These are phyloP conservation scores for Melieria omissa DNA, from an alignment of 2,888 invertebrate genomes.

Conservation along the genomic window DNA sequence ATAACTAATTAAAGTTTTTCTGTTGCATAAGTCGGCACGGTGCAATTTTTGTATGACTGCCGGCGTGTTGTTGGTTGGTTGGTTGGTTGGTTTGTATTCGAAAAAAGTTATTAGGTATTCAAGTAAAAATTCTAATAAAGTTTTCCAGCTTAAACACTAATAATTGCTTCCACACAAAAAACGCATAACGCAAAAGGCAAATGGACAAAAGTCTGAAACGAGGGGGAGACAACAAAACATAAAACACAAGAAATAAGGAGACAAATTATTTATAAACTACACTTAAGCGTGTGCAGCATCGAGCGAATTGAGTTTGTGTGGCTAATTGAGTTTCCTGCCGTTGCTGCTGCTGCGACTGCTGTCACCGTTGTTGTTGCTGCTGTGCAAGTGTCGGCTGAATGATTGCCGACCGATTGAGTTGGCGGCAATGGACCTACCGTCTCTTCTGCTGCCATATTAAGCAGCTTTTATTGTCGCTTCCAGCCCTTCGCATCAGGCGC, in stretches of 20 bases:
- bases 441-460: too few species aligned
- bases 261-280: constrained; percentile 29
- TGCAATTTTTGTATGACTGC: too few species aligned
- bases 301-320: constrained; percentile 33
- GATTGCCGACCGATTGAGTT: background rate
- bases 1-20: too few species aligned
- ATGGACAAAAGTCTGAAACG: background rate
- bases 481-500: too few species aligned
- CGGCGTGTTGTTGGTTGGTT: background rate
- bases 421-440: background rate
- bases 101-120: constrained; percentile 31
- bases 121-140: constrained; percentile 18
- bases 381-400: background rate
- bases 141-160: constrained; percentile 54
- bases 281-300: constrained; percentile 31
- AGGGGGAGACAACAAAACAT: constrained; percentile 22
- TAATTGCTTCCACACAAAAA: constrained; percentile 61
- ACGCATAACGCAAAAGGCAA: constrained; percentile 16
- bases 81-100: background rate
- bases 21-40: too few species aligned
- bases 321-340: constrained; percentile 31
- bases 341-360: constrained; percentile 45
- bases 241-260: constrained; percentile 21
- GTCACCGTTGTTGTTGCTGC: constrained; percentile 51
- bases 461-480: too few species aligned